A percentile compares a stretch with the other conserved stretches of the same genome.
Conservation (phyloP, 2,113 vertebrate genomes). For the Paramormyrops kingsleyae region DNA sequence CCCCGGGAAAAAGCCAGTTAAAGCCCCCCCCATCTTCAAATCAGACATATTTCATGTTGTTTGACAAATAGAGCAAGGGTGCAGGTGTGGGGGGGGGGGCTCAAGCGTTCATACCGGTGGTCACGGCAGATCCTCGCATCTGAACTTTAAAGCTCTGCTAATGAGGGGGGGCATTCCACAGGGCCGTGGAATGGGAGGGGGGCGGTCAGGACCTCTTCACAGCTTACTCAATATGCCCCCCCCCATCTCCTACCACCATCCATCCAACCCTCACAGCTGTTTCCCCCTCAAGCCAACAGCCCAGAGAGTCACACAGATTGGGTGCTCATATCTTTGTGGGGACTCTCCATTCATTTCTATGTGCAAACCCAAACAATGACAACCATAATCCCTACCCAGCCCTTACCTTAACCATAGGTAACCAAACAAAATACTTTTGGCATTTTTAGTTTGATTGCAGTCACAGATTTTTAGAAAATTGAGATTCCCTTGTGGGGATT, state of each 20-base stretch:
- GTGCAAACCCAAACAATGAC: neutral
- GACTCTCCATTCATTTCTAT: neutral
- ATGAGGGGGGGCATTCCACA: neutral
- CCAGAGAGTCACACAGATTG: constrained; percentile 27
- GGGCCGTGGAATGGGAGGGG: neutral
- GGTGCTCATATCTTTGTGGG: neutral
- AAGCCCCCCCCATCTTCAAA: neutral
- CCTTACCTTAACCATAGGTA: neutral
- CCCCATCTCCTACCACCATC: neutral
- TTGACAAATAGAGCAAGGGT: neutral
- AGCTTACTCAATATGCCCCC: constrained; percentile 16
- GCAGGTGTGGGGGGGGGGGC: neutral
- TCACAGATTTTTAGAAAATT: neutral
- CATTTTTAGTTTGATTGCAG: neutral
- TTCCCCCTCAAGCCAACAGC: constrained; percentile 48
- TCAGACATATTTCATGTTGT: neutral
- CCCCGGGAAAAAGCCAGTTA: neutral
- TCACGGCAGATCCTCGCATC: neutral
- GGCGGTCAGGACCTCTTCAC: constrained; percentile 2
- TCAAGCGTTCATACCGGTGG: neutral
- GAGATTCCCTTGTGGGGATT: neutral
- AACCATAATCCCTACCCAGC: neutral
- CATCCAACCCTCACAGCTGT: constrained; percentile 22
- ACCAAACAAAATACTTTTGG: neutral
- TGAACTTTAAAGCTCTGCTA: neutral